These are phyloP conservation scores for Buathra laborator DNA, from an alignment of 2,888 invertebrate species.

Conservation along the genomic window DNA sequence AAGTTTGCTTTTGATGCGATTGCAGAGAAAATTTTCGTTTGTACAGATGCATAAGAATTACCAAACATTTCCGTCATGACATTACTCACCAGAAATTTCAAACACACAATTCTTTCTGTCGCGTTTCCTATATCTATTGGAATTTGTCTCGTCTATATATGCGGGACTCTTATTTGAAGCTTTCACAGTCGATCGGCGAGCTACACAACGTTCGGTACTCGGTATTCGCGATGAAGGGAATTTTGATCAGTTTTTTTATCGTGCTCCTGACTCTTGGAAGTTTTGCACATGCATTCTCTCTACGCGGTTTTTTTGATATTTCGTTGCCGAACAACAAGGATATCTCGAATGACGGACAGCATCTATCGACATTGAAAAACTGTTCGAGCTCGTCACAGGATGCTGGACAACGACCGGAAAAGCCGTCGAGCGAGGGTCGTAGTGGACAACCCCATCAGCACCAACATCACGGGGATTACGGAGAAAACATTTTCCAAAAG, in stretches of 20 bases:
- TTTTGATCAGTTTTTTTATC: slow-evolving; percentile 4
- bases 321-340: slow-evolving; percentile 7
- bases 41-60: neutral
- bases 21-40: neutral
- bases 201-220: neutral
- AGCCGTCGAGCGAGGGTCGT: neutral
- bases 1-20: neutral
- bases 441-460: slow-evolving; percentile 21
- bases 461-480: slow-evolving; percentile 8
- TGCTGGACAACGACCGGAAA: slow-evolving; percentile 14
- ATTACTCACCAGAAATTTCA: neutral
- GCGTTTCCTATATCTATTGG: neutral
- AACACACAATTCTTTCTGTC: neutral
- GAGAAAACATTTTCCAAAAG: slow-evolving; percentile 21
- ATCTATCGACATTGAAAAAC: slow-evolving; percentile 1
- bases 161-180: neutral
- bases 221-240: slow-evolving; percentile 6
- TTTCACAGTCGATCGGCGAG: neutral
- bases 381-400: slow-evolving; percentile 2
- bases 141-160: neutral
- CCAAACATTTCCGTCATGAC: neutral
- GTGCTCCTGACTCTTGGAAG: slow-evolving; percentile 11
- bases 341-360: neutral
- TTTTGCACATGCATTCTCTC: slow-evolving; percentile 4
- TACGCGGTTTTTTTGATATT: slow-evolving; percentile 1